Evolutionary conservation across 2,113 vertebrate genomes (phyloP), one percentile per base, ranked within the genome.

Genomic region (Datnioides undecimradiatus): DNA sequence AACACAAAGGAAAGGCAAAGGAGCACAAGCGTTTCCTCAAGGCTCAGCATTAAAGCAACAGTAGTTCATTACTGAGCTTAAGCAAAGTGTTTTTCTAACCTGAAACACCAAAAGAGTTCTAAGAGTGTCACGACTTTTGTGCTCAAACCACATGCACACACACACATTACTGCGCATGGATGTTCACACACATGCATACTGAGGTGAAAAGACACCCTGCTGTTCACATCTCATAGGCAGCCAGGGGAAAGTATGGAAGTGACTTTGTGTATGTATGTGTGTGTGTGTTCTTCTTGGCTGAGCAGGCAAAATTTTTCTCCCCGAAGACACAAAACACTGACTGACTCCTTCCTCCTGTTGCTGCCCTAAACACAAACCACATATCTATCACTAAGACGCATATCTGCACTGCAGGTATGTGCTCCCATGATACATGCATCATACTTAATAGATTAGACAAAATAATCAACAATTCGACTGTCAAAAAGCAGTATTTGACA

Each of bases 31-130:
- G 13, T 80, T 68, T 77, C 79, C 76, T 77, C 36, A 0, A 41
- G 74, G 81, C 54, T 2, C 29, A 43, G 85, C 85, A 85, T 87
- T 80, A 83, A 81, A 75, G 80, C 40, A 31, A 27, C 0, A 1
- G 51, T 33, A 27, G n/a, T 82, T 82, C 49, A 80, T 85, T 78
- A 85, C 34, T 9, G 52, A 60, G 45, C 34, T 55, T 38, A 67
- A 73, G 54, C 59, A 46, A 51, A 36, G 69, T 43, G 5, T 8
- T 49, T 73, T 65, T 69, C 38, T 34, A 66, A 78, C 36, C 45
- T 73, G 75, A 34, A 58, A 69, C 71, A 51, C 36, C 16, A 45
- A 31, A 60, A 23, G 45, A 76, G 8, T 34, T 36, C 67, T 54
- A 52, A 75, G 70, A 82, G 71, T 49, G 29, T 36, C 41, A 43